A percentile compares a stretch with the other conserved stretches of the same genome.
These are phyloP conservation scores for Teleopsis dalmanni DNA, from an alignment of 1,140 invertebrate genomes.

Conservation along the genomic window DNA sequence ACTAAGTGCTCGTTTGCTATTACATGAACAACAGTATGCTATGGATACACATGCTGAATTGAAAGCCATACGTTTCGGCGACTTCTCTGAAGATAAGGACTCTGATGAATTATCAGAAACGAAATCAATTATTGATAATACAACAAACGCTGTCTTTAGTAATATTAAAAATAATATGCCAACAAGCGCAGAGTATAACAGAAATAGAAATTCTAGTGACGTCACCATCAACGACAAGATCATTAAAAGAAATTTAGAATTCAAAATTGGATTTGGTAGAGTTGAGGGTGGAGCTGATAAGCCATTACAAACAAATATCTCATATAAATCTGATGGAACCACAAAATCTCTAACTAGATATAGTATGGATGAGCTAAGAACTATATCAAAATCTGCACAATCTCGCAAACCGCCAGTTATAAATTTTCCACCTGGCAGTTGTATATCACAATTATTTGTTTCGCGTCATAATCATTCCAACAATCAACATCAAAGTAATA, in stretches of 20 bases:
- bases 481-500: slow-evolving; percentile 6
- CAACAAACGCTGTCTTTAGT: too few species aligned
- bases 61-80: slow-evolving; percentile 29
- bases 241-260: too few species aligned
- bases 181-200: background rate
- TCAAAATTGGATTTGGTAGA: too few species aligned
- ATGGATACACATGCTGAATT: slow-evolving; percentile 1
- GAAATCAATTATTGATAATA: too few species aligned
- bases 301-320: background rate
- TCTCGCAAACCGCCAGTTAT: slow-evolving; percentile 32
- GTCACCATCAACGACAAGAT: background rate
- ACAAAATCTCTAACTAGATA: slow-evolving; percentile 3
- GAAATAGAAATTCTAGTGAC: background rate
- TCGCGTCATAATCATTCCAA: slow-evolving; percentile 30
- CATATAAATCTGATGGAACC: background rate
- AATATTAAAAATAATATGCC: background rate
- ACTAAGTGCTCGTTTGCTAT: slow-evolving; percentile 1
- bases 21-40: background rate
- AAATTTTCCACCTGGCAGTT: slow-evolving; percentile 34
- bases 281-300: too few species aligned
- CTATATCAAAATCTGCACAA: slow-evolving; percentile 25
- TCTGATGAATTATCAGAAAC: background rate
- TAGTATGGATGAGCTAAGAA: slow-evolving; percentile 21
- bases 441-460: slow-evolving; percentile 34
- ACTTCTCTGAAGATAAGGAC: slow-evolving; percentile 24